Base-by-base conservation (phyloP, 1,140 invertebrate genomes). In the Zophobas atratus region DNA sequence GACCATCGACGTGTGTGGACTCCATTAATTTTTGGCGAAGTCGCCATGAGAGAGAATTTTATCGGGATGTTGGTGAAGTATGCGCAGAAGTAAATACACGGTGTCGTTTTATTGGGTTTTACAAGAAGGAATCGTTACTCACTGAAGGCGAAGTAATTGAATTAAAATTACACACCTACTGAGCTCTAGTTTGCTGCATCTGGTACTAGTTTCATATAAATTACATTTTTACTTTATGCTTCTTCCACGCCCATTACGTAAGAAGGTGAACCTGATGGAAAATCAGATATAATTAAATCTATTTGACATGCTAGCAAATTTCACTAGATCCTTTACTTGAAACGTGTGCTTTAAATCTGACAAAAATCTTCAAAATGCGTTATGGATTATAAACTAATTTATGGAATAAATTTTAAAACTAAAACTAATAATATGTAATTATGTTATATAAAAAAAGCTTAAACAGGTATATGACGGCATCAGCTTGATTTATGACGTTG, bases 81-180 rank as follows among this genome's bases (percentile, higher is more conserved):
- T 36, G 4, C n/a, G 38, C 8, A 39, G n/a, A 6, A 60, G 20
- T 57, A 57, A 33, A 33, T 35, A 57, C 2, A 33, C 55, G 20
- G 34, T 6, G 34, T 33, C 6, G 55, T 33, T 57, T 57, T 57
- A 57, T 57, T 57, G 6, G 33, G 3, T 57, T 33, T 34, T 35
- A 57, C 1, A 57, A 57, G 6, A 6, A 2, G 6, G 34, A 51
- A 56, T 33, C n/a, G 34, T 35, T 35, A 33, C 34, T 6, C 55
- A 33, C 34, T 57, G 20, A 33, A 57, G 55, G 6, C 20, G 35
- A 38, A 36, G 6, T 60, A 60, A 60, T 60, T 38, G 32, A 38
- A 60, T 60, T 60, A 35, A 60, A 60, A 35, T 60, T 38, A 38
- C 56, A 60, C 56, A 36, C 35, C 35, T 60, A 60, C 35, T 57